Base-by-base conservation (phyloP, 2,113 vertebrate genomes). In the Symphodus melops region DNA sequence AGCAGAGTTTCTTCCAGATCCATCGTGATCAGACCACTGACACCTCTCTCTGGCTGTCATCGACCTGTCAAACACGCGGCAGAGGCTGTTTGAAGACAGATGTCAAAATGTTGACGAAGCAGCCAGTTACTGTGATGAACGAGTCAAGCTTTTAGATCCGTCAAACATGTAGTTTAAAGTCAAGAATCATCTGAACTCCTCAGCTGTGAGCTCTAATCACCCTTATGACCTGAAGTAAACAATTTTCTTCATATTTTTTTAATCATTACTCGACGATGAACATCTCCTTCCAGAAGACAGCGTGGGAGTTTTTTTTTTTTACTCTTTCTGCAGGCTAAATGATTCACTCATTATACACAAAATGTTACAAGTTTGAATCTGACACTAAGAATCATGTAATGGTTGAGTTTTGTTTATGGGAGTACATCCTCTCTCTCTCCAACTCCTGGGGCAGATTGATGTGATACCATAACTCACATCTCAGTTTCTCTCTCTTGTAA, bases 311-410 rank as follows among this genome's bases (percentile, higher is more conserved):
- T 16, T 51, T 25, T 66, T 42, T 49, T 16, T 51, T 25, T 66
- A 46, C n/a, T 68, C 0, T 44, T 51, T 49, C 46, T 64, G 25
- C 17, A 62, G 49, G 41, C 17, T 4, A 41, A 61, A 49, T 23
- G 17, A 55, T 67, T 68, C 11, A 49, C n/a, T 68, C 37, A 67
- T 65, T 65, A 64, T 72, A 55, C 70, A 16, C 52, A 42, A 51
- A 41, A 51, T 44, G 37, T 51, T 51, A 5, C 16, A 13, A 55
- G 44, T 62, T 44, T 46, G 23, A 48, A 60, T 54, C 58, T 16
- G 14, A 37, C 23, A 23, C 25, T 5, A 33, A 55, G 4, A 52
- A 55, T 36, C 55, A 44, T 21, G n/a, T n/a, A n/a, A 8, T 13
- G 12, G n/a, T n/a, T 46, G 13, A 4, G 4, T 48, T 10, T 17